Evolutionary conservation across 2,888 invertebrate species (phyloP).

Genomic region (Acanthococcus lagerstroemiae): DNA sequence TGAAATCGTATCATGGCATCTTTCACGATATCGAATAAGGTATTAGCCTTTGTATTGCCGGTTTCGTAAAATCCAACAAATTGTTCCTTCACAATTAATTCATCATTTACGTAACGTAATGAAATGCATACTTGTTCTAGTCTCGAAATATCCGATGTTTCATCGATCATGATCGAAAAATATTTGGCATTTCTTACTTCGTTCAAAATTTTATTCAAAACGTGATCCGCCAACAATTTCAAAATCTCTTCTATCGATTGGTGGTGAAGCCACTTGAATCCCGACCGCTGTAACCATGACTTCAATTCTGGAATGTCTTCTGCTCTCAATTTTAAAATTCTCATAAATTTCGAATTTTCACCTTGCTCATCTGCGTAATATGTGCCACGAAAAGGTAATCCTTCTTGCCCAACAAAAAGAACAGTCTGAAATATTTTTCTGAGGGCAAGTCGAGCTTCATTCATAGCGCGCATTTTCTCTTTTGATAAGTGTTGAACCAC

Average conservation of each 20-base stretch:
- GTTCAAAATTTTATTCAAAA: not conserved
- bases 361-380: not conserved
- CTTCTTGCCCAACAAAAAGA: slow-evolving; percentile 5
- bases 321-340: slow-evolving; percentile 14
- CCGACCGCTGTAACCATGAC: slow-evolving; percentile 9
- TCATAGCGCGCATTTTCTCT: no score
- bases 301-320: slow-evolving; percentile 19
- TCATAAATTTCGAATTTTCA: slow-evolving; percentile 14
- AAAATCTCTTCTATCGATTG: slow-evolving; percentile 10
- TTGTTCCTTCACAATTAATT: not conserved
- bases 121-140: not conserved
- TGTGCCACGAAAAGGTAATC: slow-evolving; percentile 3
- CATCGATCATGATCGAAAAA: slow-evolving; percentile 6
- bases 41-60: slow-evolving; percentile 28
- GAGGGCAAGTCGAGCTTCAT: no score
- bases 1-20: slow-evolving; percentile 32
- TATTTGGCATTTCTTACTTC: not conserved
- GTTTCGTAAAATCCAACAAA: not conserved
- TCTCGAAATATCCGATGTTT: slow-evolving; percentile 1
- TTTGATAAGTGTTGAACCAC: no score
- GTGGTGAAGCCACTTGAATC: slow-evolving; percentile 14
- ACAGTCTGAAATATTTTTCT: slow-evolving; percentile 17
- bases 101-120: not conserved
- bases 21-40: slow-evolving; percentile 33
- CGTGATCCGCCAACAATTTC: not conserved